Conservation (phyloP, 2,113 vertebrate species). For the Zosterops japonicus region DNA sequence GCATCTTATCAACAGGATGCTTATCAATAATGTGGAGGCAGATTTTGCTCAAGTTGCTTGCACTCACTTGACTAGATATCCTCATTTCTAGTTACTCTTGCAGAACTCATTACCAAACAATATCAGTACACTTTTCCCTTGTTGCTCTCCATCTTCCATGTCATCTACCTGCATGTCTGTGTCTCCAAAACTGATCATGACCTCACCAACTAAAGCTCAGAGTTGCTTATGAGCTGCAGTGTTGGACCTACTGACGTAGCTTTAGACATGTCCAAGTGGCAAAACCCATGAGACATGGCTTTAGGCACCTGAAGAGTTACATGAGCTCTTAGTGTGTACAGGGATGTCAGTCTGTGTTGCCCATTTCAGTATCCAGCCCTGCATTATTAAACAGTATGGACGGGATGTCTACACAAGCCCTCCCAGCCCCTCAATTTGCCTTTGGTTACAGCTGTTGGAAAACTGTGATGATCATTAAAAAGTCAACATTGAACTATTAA, state of each 20-base stretch:
- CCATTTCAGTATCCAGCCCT: not conserved
- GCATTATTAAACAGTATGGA: not conserved
- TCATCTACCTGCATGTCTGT: accelerated
- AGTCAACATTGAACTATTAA: not conserved
- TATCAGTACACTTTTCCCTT: not conserved
- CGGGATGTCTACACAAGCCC: not conserved
- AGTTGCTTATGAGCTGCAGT: not conserved
- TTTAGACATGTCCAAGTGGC: not conserved
- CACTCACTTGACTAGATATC: not conserved
- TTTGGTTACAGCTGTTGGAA: not conserved
- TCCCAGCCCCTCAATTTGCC: not conserved
- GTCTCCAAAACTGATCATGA: not conserved
- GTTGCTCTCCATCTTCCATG: not conserved
- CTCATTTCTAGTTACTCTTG: not conserved
- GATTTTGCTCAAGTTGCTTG: not conserved
- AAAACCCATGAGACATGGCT: not conserved
- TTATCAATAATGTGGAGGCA: not conserved
- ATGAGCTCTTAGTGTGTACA: not conserved
- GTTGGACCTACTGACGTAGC: not conserved
- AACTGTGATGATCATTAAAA: not conserved
- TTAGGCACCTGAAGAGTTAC: not conserved
- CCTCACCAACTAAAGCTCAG: accelerated
- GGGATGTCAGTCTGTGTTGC: not conserved
- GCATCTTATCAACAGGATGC: not conserved
- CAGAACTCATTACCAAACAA: not conserved